Conservation (phyloP, 2,113 vertebrate genomes). For the Ammospiza nelsoni region DNA sequence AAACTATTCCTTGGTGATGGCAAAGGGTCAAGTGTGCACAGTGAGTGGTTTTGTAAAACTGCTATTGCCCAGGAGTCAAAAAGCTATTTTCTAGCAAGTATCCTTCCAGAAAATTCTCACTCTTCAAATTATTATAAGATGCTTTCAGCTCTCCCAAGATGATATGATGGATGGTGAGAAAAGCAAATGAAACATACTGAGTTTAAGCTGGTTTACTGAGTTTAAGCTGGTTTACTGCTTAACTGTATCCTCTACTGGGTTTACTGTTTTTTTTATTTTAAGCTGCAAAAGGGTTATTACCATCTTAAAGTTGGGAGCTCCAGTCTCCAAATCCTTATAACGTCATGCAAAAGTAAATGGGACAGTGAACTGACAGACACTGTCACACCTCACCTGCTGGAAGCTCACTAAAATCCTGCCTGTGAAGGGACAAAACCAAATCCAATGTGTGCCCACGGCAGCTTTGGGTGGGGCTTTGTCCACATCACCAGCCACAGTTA, state of each 20-base stretch:
- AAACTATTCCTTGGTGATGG: background rate
- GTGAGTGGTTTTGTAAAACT: background rate
- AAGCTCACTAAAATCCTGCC: conserved; percentile 25
- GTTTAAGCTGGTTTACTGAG: conserved; percentile 60
- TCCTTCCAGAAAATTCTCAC: conserved; percentile 48
- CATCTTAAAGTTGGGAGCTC: conserved; percentile 35
- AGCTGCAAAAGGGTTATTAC: conserved; percentile 60
- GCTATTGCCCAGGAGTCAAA: conserved; percentile 1
- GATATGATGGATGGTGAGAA: conserved; percentile 38
- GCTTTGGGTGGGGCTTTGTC: background rate
- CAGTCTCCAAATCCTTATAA: conserved; percentile 39
- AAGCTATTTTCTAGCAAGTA: conserved; percentile 26
- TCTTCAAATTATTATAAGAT: conserved; percentile 47
- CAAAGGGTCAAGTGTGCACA: background rate
- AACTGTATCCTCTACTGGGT: conserved; percentile 56
- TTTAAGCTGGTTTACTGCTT: conserved; percentile 67
- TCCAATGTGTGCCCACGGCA: background rate
- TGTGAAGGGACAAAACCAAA: background rate
- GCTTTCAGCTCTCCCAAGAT: conserved; percentile 26
- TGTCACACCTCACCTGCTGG: background rate
- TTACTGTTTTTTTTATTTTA: conserved; percentile 49
- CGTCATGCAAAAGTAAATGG: conserved; percentile 37
- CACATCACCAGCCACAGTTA: background rate
- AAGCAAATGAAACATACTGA: conserved; percentile 48
- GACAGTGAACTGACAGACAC: conserved; percentile 46